Evolutionary conservation across 2,888 invertebrate genomes (phyloP).

Genomic region (Disparrhopalites patrizii): DNA sequence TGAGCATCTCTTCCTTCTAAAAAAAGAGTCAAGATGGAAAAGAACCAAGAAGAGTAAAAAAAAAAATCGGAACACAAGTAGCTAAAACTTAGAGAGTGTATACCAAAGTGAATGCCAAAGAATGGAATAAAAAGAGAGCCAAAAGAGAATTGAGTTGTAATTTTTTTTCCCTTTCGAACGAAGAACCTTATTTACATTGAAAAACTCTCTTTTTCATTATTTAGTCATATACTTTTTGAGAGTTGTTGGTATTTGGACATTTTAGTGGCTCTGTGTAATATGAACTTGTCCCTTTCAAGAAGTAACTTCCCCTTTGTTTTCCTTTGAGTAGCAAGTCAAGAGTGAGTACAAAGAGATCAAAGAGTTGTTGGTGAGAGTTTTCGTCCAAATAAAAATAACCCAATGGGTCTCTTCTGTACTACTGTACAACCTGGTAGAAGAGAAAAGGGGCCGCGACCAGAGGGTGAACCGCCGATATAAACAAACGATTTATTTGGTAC

Average conservation of each 20-base stretch:
- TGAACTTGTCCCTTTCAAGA: slow-evolving; percentile 3
- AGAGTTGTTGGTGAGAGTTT: no score
- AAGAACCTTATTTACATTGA: slow-evolving; percentile 11
- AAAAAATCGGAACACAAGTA: not conserved
- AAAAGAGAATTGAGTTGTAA: not conserved
- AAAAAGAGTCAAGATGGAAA: not conserved
- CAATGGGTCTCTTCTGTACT: no score
- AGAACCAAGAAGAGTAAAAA: not conserved
- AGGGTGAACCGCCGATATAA: no score
- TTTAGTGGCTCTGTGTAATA: no score
- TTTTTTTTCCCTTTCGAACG: not conserved
- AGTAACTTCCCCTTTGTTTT: no score
- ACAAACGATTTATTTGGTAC: no score
- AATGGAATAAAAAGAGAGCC: not conserved
- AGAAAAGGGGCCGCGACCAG: not conserved
- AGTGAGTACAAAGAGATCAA: not conserved
- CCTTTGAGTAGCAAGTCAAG: not conserved
- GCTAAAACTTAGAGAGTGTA: not conserved
- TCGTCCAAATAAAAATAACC: not conserved
- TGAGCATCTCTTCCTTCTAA: not conserved
- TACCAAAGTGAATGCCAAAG: not conserved
- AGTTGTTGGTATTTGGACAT: not conserved
- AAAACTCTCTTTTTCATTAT: slow-evolving; percentile 9
- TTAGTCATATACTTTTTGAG: not conserved
- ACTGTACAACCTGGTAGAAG: no score